These are phyloP conservation scores for Darevskia mixta DNA, from an alignment of 2,797 vertebrate genomes.

Conservation along the genomic window DNA sequence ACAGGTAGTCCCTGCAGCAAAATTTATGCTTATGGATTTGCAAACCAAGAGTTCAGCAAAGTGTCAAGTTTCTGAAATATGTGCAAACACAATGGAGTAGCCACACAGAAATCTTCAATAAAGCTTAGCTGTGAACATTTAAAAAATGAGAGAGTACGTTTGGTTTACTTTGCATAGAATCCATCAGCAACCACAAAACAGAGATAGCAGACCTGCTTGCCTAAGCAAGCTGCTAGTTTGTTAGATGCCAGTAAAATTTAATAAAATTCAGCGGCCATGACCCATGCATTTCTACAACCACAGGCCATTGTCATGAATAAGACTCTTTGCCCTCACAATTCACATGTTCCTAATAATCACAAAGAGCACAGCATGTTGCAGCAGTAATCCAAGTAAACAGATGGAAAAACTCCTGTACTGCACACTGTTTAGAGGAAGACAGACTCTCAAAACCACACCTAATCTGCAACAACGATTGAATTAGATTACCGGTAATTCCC, in stretches of 20 bases:
- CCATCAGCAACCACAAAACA: conserved; percentile 21
- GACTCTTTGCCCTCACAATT: conserved; percentile 69
- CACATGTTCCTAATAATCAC: conserved; percentile 67
- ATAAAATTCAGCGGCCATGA: conserved; percentile 60
- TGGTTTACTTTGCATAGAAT: conserved; percentile 1
- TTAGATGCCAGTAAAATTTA: conserved; percentile 36
- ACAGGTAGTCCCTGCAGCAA: not conserved
- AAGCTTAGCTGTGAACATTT: conserved; percentile 3
- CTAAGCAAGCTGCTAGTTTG: conserved; percentile 33
- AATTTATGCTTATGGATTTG: not conserved
- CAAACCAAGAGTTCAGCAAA: not conserved
- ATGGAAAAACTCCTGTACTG: conserved; percentile 37
- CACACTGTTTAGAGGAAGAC: not conserved
- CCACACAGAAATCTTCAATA: not conserved
- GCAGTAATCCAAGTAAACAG: conserved; percentile 59
- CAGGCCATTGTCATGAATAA: conserved; percentile 60
- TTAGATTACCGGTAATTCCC: not conserved
- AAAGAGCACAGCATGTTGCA: conserved; percentile 60
- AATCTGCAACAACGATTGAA: not conserved
- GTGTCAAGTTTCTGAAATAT: not conserved
- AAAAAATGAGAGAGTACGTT: not conserved
- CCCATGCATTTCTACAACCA: conserved; percentile 67
- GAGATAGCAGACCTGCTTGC: conserved; percentile 40
- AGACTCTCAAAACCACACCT: rapidly evolving
- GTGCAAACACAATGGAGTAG: rapidly evolving